Percentiles rank a stretch among this genome's conserved stretches.
phyloP scores from a whole-genome alignment of 1,140 invertebrate species.

The Phymorhynchus buccinoides region DNA sequence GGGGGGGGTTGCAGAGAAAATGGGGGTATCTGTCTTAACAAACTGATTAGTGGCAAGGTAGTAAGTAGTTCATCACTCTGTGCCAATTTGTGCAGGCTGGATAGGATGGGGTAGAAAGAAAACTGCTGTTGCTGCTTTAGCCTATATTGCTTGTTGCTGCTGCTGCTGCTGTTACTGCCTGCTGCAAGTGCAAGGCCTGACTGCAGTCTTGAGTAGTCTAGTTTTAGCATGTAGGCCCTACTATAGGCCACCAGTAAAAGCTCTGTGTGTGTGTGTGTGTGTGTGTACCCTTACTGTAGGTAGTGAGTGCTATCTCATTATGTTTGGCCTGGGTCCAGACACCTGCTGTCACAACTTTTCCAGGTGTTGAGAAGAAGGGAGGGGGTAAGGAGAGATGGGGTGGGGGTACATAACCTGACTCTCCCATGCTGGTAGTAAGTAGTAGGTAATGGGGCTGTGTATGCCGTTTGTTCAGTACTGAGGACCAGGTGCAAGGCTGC shows the following conservation, averaged over 20 bases:
- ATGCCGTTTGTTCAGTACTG: neutral
- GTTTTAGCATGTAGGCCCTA: neutral
- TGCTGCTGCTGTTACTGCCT: too few species aligned
- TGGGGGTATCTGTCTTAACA: neutral
- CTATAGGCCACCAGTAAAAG: too few species aligned
- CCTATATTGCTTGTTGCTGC: too few species aligned
- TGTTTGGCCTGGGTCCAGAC: neutral
- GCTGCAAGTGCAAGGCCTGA: neutral
- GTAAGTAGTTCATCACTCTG: neutral
- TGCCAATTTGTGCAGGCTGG: neutral
- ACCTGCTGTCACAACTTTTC: slow-evolving; percentile 6
- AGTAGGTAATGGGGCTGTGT: too few species aligned
- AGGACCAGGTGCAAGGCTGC: too few species aligned
- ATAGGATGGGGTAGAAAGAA: too few species aligned
- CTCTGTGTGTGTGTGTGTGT: too few species aligned
- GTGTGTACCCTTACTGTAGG: neutral
- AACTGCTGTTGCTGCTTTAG: neutral
- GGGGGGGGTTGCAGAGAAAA: too few species aligned
- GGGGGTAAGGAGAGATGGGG: too few species aligned
- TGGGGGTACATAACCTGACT: neutral
- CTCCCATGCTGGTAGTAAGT: neutral
- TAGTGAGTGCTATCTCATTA: neutral
- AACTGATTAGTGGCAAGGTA: neutral
- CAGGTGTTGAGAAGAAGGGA: neutral
- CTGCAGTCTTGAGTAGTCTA: neutral